Percentiles rank a stretch among this genome's conserved stretches.
Evolutionary conservation across 1,140 invertebrate species (phyloP).

Genomic region (Musca domestica): DNA sequence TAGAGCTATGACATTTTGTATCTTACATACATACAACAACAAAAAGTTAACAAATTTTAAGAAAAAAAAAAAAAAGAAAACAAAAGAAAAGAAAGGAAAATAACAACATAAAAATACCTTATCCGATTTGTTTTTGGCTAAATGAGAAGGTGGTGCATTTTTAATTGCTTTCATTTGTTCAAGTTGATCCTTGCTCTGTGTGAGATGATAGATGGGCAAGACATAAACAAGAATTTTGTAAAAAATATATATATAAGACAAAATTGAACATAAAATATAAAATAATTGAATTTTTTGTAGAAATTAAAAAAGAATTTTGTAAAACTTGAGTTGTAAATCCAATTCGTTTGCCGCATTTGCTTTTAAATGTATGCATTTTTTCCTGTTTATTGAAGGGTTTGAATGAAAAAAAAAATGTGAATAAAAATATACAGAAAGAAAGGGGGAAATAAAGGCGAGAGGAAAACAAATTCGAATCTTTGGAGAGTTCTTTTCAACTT

Average conservation of each 20-base stretch:
- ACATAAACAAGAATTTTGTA: constrained; percentile 19
- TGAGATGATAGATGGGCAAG: neutral
- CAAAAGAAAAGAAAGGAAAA: neutral
- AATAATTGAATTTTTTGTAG: neutral
- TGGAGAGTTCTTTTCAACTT: neutral
- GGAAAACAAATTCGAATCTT: neutral
- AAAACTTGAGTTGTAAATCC: neutral
- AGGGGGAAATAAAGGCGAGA: neutral
- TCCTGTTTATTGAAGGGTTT: neutral
- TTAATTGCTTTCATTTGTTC: constrained; percentile 72
- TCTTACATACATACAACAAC: neutral
- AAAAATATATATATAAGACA: neutral
- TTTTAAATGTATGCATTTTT: neutral
- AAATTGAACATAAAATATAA: constrained; percentile 6
- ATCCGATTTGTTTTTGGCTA: constrained; percentile 79
- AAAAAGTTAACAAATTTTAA: constrained; percentile 2
- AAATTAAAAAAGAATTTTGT: neutral
- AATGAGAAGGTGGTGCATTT: constrained; percentile 77
- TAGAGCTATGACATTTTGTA: neutral
- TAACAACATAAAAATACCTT: constrained; percentile 64
- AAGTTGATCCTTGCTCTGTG: constrained; percentile 62
- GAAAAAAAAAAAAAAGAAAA: constrained; percentile 3
- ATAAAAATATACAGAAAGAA: neutral
- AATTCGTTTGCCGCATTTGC: no score
- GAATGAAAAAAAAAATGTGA: neutral